Conservation (phyloP, 2,113 vertebrate species). For the Psilopsiagon aurifrons region DNA sequence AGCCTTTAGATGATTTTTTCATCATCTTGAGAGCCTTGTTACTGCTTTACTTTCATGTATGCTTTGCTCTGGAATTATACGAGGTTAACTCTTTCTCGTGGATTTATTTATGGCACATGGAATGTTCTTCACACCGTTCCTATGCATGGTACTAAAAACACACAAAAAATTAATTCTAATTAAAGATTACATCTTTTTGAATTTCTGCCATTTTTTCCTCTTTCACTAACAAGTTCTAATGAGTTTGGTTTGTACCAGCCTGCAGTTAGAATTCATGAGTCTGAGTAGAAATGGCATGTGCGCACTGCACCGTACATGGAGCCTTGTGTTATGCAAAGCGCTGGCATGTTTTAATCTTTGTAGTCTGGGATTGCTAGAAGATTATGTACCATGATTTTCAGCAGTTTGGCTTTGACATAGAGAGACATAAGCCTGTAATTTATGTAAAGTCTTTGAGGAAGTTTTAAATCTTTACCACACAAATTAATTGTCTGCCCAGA, state of each 20-base stretch:
- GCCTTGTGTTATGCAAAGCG: not conserved
- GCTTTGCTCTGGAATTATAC: slow-evolving; percentile 26
- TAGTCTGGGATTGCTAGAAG: not conserved
- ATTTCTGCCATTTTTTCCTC: slow-evolving; percentile 20
- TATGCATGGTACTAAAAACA: slow-evolving; percentile 46
- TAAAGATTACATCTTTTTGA: not conserved
- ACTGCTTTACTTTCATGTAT: slow-evolving; percentile 41
- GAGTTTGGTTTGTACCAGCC: slow-evolving; percentile 19
- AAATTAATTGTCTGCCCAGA: not conserved
- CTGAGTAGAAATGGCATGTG: slow-evolving; percentile 38
- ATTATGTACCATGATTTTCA: not conserved
- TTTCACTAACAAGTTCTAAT: slow-evolving; percentile 38
- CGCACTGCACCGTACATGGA: not conserved
- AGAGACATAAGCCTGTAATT: not conserved
- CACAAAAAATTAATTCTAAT: not conserved
- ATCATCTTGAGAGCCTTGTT: not conserved
- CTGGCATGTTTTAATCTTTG: not conserved
- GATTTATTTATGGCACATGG: not conserved
- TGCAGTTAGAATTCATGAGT: slow-evolving; percentile 19
- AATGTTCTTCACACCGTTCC: slow-evolving; percentile 44
- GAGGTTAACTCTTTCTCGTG: slow-evolving; percentile 49
- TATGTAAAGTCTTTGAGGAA: not conserved
- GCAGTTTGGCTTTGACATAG: not conserved
- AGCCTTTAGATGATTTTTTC: slow-evolving; percentile 16
- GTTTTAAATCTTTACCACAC: not conserved